phyloP scores from a whole-genome alignment of 1,140 invertebrate species.

The Drosophila ananassae region DNA sequence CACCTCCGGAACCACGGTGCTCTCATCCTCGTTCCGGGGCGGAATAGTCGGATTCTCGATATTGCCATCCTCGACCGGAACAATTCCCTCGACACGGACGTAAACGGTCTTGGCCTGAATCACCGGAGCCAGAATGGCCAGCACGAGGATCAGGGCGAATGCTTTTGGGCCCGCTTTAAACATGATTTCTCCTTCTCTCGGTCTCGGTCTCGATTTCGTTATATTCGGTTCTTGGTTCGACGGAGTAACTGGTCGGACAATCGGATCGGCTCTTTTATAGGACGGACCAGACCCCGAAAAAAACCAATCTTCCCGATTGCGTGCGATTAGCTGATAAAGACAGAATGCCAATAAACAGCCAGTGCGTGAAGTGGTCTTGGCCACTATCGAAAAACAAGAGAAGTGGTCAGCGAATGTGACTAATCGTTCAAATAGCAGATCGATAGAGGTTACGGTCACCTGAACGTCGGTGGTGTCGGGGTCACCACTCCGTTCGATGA shows the following conservation, averaged over 20 bases:
- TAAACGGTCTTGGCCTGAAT: constrained; percentile 28
- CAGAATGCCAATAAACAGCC: neutral
- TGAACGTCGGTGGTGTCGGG: too few species aligned
- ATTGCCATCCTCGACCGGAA: constrained; percentile 42
- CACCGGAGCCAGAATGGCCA: constrained; percentile 2
- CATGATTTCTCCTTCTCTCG: constrained; percentile 9
- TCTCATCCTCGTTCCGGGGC: constrained; percentile 36
- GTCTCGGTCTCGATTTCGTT: constrained; percentile 2
- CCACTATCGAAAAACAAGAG: constrained; percentile 7
- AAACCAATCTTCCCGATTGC: constrained; percentile 44
- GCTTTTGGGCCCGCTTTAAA: constrained; percentile 12
- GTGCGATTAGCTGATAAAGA: constrained; percentile 37
- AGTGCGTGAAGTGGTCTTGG: constrained; percentile 10
- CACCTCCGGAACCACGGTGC: neutral
- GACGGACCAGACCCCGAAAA: constrained; percentile 13
- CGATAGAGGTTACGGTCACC: constrained; percentile 10
- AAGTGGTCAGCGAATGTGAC: constrained; percentile 25
- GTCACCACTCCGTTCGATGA: too few species aligned
- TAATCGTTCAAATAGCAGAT: neutral
- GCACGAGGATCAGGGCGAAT: constrained; percentile 23
- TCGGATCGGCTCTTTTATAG: constrained; percentile 62
- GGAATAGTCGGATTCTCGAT: constrained; percentile 70
- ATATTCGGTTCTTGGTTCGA: constrained; percentile 45
- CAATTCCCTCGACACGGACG: neutral
- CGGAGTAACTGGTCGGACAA: constrained; percentile 66